Percentiles rank a stretch among this genome's conserved stretches.
Evolutionary conservation across 2,113 vertebrate genomes (phyloP).

Genomic region (Menidia beryllina): DNA sequence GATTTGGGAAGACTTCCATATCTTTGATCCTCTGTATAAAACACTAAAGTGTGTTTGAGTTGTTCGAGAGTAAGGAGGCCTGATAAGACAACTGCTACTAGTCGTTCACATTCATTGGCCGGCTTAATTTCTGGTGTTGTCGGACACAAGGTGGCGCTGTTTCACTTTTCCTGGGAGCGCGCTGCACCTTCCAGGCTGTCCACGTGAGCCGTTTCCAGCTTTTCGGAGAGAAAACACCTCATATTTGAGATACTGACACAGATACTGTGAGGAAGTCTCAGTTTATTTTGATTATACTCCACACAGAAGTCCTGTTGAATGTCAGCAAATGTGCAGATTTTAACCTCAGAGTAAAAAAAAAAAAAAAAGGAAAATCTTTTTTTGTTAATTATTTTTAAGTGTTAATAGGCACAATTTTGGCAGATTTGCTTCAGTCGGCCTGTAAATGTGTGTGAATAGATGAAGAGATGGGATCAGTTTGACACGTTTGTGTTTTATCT

Average conservation of each 20-base stretch:
- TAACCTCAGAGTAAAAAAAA: too few species aligned
- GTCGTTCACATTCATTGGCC: background rate
- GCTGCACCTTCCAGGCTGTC: background rate
- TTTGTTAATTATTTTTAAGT: background rate
- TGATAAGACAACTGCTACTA: too few species aligned
- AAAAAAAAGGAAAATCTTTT: too few species aligned
- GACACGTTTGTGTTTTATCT: too few species aligned
- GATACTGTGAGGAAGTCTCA: background rate
- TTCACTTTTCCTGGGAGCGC: constrained; percentile 27
- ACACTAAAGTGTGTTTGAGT: too few species aligned
- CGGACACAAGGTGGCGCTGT: constrained; percentile 74
- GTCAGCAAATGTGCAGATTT: background rate
- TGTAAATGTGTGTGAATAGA: too few species aligned
- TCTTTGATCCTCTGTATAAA: too few species aligned
- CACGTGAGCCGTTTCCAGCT: background rate
- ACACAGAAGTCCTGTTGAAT: background rate
- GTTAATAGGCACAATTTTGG: background rate
- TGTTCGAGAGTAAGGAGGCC: background rate
- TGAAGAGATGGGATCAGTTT: too few species aligned
- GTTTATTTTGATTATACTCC: background rate
- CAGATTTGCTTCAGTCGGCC: too few species aligned
- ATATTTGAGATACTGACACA: background rate
- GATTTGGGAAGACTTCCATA: too few species aligned
- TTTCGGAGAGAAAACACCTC: background rate
- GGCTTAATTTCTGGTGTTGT: background rate